These are phyloP conservation scores for Catamblyrhynchus diadema DNA, from an alignment of 2,797 vertebrate species.

Conservation along the genomic window DNA sequence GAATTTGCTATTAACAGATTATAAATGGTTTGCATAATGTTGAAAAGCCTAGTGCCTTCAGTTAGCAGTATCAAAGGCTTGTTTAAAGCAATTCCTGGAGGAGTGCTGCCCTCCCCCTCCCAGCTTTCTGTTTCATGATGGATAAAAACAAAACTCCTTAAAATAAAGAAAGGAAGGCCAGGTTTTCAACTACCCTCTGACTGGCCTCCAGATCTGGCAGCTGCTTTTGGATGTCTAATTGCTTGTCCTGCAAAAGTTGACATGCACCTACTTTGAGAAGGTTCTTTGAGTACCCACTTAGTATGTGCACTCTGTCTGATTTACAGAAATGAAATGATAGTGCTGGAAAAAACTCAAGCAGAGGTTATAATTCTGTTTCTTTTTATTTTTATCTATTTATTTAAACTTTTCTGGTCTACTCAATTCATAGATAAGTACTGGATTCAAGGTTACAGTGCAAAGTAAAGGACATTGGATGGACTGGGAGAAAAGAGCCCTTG, in stretches of 20 bases:
- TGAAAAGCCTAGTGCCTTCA: constrained; percentile 69
- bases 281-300: constrained; percentile 10
- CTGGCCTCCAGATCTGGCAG: constrained; percentile 54
- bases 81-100: constrained; percentile 72
- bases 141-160: constrained; percentile 68
- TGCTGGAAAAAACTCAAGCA: not conserved
- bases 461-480: not conserved
- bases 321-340: not conserved
- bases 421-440: not conserved
- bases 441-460: not conserved
- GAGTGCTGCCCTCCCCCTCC: not conserved
- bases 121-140: constrained; percentile 53
- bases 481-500: not conserved
- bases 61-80: constrained; percentile 68
- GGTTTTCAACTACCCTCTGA: constrained; percentile 49
- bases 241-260: constrained; percentile 47
- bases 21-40: constrained; percentile 72
- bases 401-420: not conserved
- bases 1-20: constrained; percentile 69
- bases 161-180: constrained; percentile 48
- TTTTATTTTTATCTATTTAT: not conserved
- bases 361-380: not conserved
- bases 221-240: constrained; percentile 52
- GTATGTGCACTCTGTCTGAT: not conserved
- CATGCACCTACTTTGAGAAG: constrained; percentile 21